phyloP scores from a whole-genome alignment of 2,797 vertebrate species.

The Jordanella pulchra region DNA sequence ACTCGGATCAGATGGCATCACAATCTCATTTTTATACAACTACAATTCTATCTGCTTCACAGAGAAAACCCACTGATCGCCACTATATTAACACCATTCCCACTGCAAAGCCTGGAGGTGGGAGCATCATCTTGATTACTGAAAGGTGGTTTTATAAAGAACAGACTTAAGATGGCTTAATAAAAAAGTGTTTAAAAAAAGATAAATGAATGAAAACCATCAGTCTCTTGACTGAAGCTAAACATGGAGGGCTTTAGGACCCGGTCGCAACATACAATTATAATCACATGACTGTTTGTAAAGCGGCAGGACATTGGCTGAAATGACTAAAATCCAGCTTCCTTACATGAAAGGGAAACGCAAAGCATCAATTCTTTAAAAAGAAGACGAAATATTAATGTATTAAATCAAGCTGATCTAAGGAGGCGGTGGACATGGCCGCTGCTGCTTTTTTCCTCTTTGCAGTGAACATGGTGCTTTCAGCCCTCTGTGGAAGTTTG shows the following conservation, averaged over 20 bases:
- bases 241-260: slow-evolving; percentile 52
- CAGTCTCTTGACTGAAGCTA: neutral
- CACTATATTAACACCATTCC: neutral
- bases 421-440: slow-evolving; percentile 60
- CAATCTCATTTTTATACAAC: too few species aligned
- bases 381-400: neutral
- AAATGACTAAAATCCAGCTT: neutral
- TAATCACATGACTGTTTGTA: slow-evolving; percentile 57
- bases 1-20: too few species aligned
- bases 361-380: neutral
- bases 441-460: slow-evolving; percentile 44
- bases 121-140: neutral
- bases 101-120: neutral
- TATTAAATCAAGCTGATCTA: neutral
- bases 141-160: neutral
- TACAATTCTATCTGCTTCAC: too few species aligned
- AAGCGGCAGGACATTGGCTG: neutral
- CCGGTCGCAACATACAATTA: slow-evolving; percentile 17
- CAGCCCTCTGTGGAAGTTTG: slow-evolving; percentile 55
- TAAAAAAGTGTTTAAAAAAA: neutral
- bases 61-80: too few species aligned
- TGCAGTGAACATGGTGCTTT: slow-evolving; percentile 42
- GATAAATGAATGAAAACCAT: neutral
- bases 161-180: neutral
- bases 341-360: neutral